Evolutionary conservation across 2,113 vertebrate species (phyloP).

Genomic region (Psilopsiagon aymara): DNA sequence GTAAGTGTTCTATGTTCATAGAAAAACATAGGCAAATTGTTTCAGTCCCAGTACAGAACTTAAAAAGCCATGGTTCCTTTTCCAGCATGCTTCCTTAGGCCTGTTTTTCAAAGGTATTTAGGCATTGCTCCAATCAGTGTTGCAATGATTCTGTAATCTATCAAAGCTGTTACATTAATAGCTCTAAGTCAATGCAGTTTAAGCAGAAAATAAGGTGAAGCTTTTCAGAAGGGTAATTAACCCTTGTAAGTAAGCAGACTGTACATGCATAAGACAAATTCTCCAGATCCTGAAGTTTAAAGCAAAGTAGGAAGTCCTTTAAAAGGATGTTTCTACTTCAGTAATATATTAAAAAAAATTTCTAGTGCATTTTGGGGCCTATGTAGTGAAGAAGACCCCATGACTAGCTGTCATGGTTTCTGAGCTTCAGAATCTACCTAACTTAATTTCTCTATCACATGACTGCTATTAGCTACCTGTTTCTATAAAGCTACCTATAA

Average conservation of each 20-base stretch:
- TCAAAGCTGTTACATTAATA: slow-evolving; percentile 54
- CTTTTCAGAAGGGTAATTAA: slow-evolving; percentile 27
- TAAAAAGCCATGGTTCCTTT: not conserved
- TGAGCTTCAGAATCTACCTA: not conserved
- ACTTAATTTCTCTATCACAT: not conserved
- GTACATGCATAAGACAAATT: not conserved
- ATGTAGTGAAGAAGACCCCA: not conserved
- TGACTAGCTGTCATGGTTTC: not conserved
- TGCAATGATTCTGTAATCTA: slow-evolving; percentile 58
- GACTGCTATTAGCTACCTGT: not conserved
- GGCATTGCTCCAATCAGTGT: slow-evolving; percentile 53
- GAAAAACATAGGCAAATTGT: not conserved
- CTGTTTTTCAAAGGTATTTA: slow-evolving; percentile 41
- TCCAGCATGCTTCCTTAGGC: not conserved
- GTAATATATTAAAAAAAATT: not conserved
- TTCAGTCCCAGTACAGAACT: not conserved
- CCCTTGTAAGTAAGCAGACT: not conserved
- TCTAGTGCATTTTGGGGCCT: not conserved
- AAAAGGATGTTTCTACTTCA: not conserved
- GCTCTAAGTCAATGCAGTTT: slow-evolving; percentile 36
- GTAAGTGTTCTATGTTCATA: not conserved
- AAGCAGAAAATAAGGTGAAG: slow-evolving; percentile 22
- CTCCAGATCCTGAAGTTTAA: not conserved
- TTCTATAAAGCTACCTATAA: not conserved
- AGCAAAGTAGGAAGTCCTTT: not conserved